phyloP scores from a whole-genome alignment of 1,140 invertebrate species.

The Octopus sinensis region DNA sequence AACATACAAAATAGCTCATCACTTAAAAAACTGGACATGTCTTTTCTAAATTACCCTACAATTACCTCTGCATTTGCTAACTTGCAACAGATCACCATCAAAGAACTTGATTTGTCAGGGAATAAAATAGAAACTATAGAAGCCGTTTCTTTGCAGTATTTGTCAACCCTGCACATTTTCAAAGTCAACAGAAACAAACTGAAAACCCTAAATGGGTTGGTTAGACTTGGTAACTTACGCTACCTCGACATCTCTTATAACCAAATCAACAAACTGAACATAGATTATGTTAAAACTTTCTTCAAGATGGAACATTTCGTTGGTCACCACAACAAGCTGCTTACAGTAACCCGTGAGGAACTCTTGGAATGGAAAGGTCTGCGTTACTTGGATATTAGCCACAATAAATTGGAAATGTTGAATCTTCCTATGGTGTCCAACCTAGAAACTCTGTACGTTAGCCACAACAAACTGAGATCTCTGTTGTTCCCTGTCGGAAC shows the following conservation, averaged over 20 bases:
- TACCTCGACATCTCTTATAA: constrained; percentile 39
- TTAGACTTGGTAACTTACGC: constrained; percentile 27
- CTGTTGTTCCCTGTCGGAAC: constrained; percentile 28
- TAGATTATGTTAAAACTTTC: constrained; percentile 25
- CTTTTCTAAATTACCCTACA: constrained; percentile 29
- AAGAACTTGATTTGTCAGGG: constrained; percentile 31
- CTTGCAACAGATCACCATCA: constrained; percentile 18
- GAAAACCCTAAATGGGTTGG: constrained; percentile 18
- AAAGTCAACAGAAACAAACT: constrained; percentile 34
- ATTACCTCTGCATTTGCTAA: constrained; percentile 27
- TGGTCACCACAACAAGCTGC: constrained; percentile 24
- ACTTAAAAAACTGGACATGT: constrained; percentile 30
- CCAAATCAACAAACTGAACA: constrained; percentile 22
- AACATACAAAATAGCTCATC: constrained; percentile 27
- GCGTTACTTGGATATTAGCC: constrained; percentile 35
- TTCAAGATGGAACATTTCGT: constrained; percentile 21
- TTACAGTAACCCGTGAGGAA: constrained; percentile 11
- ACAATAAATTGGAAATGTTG: constrained; percentile 33
- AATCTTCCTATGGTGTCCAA: constrained; percentile 26
- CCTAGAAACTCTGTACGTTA: constrained; percentile 30
- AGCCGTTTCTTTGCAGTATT: constrained; percentile 21
- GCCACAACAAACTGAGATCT: constrained; percentile 33
- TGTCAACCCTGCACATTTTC: constrained; percentile 24
- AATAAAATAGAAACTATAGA: constrained; percentile 31
- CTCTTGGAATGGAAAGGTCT: constrained; percentile 22